phyloP scores from a whole-genome alignment of 2,113 vertebrate genomes.

The Hydrochoerus hydrochaeris region DNA sequence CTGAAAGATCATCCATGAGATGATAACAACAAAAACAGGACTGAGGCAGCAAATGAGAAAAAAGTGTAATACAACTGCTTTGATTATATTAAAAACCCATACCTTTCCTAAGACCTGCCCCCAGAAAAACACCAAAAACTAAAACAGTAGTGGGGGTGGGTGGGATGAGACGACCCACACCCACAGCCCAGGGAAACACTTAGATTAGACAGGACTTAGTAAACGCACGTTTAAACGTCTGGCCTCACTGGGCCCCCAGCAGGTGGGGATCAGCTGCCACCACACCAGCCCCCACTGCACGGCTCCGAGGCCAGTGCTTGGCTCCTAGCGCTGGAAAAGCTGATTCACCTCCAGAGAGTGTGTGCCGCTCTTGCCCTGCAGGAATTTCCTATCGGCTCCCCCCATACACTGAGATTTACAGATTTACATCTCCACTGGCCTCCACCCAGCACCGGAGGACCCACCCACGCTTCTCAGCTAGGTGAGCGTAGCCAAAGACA shows the following conservation, averaged over 20 bases:
- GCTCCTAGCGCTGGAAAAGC: neutral
- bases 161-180: neutral
- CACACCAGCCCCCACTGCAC: neutral
- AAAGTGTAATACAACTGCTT: neutral
- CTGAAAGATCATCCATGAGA: neutral
- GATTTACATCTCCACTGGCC: neutral
- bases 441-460: neutral
- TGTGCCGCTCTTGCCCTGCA: neutral
- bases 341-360: neutral
- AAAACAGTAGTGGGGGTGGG: neutral
- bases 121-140: neutral
- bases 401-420: neutral
- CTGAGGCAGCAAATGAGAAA: neutral
- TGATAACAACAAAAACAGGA: neutral
- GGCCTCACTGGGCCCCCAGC: neutral
- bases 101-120: neutral
- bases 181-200: neutral
- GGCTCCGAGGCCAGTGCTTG: neutral
- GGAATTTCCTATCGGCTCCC: conserved; percentile 52
- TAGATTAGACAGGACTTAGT: neutral
- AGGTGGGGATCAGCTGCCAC: no score
- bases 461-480: neutral
- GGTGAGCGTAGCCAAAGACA: neutral
- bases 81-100: neutral
- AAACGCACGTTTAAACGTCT: no score